Evolutionary conservation across 2,888 invertebrate genomes (phyloP).

Genomic region (Pemphredon lugubris): DNA sequence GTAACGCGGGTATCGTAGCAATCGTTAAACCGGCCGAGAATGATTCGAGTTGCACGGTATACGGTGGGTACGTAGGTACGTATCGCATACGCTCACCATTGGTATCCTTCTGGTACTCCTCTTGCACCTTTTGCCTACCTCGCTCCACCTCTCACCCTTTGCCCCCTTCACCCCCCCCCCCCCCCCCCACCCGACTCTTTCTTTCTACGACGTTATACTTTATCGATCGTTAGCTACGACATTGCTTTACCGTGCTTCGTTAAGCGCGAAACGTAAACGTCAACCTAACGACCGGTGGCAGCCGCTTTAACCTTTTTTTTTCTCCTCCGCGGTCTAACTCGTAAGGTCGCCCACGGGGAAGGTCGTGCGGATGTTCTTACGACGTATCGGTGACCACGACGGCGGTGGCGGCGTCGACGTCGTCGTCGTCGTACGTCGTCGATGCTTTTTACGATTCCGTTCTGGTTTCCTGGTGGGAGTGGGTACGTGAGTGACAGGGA

Average conservation of each 20-base stretch:
- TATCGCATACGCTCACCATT: slow-evolving; percentile 5
- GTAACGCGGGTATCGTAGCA: slow-evolving; percentile 17
- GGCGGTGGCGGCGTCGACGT: slow-evolving; percentile 33
- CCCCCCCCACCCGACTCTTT: no score
- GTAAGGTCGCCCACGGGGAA: slow-evolving; percentile 50
- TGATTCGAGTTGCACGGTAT: slow-evolving; percentile 26
- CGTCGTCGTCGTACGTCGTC: slow-evolving; percentile 22
- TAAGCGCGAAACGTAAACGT: slow-evolving; percentile 60
- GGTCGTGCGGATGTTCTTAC: slow-evolving; percentile 46
- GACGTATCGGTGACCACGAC: slow-evolving; percentile 38
- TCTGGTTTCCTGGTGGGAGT: slow-evolving; percentile 42
- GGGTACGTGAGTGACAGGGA: slow-evolving; percentile 13
- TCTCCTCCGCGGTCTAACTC: slow-evolving; percentile 18
- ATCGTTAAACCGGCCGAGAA: slow-evolving; percentile 39
- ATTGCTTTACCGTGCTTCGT: slow-evolving; percentile 55
- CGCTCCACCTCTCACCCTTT: neutral
- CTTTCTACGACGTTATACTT: slow-evolving; percentile 56
- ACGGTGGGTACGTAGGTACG: neutral
- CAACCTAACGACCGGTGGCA: slow-evolving; percentile 56
- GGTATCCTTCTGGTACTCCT: slow-evolving; percentile 6
- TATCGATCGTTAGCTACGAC: slow-evolving; percentile 62
- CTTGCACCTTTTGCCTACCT: neutral
- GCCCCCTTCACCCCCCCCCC: no score
- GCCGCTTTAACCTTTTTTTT: slow-evolving; percentile 47
- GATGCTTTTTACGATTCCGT: slow-evolving; percentile 36